A percentile compares a stretch with the other conserved stretches of the same genome.
phyloP scores from a whole-genome alignment of 1,140 invertebrate species.

The Grapholita molesta region DNA sequence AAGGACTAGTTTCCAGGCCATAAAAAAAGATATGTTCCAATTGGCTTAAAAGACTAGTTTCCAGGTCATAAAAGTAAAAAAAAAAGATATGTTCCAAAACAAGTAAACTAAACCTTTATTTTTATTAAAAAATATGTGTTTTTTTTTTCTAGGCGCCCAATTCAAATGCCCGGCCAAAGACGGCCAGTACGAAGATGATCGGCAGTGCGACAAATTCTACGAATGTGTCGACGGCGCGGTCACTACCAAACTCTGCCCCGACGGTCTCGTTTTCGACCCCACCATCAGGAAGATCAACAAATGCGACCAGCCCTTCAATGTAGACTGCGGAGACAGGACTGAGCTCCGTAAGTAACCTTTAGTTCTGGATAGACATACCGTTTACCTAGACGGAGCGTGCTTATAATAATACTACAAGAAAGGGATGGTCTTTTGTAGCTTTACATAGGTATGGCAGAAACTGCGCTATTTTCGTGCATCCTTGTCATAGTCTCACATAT shows the following conservation, averaged over 20 bases:
- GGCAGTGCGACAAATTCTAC: constrained; percentile 93
- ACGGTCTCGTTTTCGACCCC: constrained; percentile 92
- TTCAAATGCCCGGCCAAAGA: constrained; percentile 88
- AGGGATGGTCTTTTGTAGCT: too few relatives aligned
- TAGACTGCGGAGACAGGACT: constrained; percentile 90
- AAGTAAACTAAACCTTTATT: background rate
- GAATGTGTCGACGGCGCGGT: constrained; percentile 86
- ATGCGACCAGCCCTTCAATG: constrained; percentile 94
- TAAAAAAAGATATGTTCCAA: too few relatives aligned
- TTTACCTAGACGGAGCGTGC: too few relatives aligned
- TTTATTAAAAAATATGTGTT: too few relatives aligned
- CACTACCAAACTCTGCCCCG: constrained; percentile 88
- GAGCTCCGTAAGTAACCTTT: constrained; percentile 89
- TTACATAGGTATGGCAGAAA: too few relatives aligned
- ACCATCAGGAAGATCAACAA: constrained; percentile 91
- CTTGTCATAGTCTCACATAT: too few relatives aligned
- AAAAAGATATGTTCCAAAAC: constrained; percentile 1
- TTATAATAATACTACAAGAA: too few relatives aligned
- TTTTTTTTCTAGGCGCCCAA: constrained; percentile 78
- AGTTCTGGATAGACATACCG: too few relatives aligned
- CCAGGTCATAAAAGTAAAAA: too few relatives aligned
- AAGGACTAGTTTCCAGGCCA: too few relatives aligned
- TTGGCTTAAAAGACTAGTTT: too few relatives aligned
- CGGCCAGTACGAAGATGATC: constrained; percentile 87
- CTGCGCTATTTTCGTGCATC: too few relatives aligned